Percentiles rank a stretch among this genome's conserved stretches.
These are phyloP conservation scores for Penaeus japonicus DNA, from an alignment of 1,140 invertebrate species.

Conservation along the genomic window DNA sequence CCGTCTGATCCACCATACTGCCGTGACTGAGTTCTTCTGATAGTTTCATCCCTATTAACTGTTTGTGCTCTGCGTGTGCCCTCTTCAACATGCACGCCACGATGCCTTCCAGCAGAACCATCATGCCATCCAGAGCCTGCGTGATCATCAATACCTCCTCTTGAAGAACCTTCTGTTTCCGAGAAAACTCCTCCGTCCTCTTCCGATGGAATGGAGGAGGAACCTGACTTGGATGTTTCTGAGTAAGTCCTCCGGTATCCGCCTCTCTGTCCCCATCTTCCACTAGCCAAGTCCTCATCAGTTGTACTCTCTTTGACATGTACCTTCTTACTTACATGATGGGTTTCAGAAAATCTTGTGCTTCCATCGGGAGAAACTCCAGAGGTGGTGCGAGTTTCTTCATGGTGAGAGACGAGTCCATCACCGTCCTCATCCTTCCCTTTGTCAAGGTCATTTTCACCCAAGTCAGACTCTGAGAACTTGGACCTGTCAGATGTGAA, in stretches of 20 bases:
- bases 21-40: not conserved
- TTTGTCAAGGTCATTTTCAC: not conserved
- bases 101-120: too few species aligned
- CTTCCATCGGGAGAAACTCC: conserved; percentile 23
- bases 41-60: not conserved
- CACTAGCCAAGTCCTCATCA: conserved; percentile 14
- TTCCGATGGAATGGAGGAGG: not conserved
- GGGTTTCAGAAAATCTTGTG: conserved; percentile 23
- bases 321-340: conserved; percentile 28
- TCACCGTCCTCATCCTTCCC: conserved; percentile 28
- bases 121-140: too few species aligned
- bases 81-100: too few species aligned
- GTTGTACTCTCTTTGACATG: conserved; percentile 10
- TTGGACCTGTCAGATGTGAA: conserved; percentile 17
- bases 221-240: not conserved
- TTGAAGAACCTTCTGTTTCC: too few species aligned
- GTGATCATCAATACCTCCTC: too few species aligned
- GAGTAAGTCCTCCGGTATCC: conserved; percentile 11
- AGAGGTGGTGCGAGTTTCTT: conserved; percentile 25
- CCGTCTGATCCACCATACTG: not conserved
- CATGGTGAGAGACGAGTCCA: conserved; percentile 21
- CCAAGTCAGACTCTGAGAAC: not conserved
- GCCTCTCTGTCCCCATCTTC: conserved; percentile 31
- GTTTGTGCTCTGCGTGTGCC: not conserved
- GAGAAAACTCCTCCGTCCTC: too few species aligned